Evolutionary conservation across 2,797 vertebrate species (phyloP).

Genomic region (Sebastes alutus): DNA sequence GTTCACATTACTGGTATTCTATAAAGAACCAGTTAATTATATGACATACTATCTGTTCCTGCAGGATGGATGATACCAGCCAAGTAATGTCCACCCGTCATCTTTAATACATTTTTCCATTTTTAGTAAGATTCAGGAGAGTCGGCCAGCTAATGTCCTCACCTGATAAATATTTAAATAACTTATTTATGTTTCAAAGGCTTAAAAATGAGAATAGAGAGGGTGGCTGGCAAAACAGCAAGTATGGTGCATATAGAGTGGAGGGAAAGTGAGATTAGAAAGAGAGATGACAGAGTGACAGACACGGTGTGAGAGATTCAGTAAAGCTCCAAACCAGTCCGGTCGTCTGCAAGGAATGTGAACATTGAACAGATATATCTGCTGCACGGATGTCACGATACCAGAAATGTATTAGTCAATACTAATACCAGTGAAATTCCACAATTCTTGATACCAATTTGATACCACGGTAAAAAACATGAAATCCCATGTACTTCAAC

Average conservation of each 20-base stretch:
- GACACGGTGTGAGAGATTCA: neutral
- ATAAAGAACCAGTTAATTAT: neutral
- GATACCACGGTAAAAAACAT: too few relatives aligned
- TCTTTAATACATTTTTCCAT: neutral
- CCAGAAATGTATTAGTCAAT: too few relatives aligned
- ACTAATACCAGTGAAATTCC: too few relatives aligned
- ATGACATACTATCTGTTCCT: neutral
- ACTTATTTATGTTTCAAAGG: constrained; percentile 33
- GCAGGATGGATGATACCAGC: neutral
- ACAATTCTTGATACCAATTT: too few relatives aligned
- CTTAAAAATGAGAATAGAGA: constrained; percentile 1
- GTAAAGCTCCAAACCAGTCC: neutral
- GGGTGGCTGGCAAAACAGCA: neutral
- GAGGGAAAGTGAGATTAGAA: neutral
- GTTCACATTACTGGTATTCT: neutral
- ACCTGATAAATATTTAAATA: constrained; percentile 25
- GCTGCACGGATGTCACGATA: neutral
- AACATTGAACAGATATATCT: neutral
- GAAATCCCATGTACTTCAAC: too few relatives aligned
- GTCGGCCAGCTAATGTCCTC: neutral
- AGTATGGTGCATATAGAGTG: neutral
- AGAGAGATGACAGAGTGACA: neutral
- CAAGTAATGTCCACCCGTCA: neutral
- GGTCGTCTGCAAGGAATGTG: neutral
- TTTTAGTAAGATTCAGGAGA: constrained; percentile 2